Evolutionary conservation across 1,140 invertebrate species (phyloP).

Genomic region (Brachionus calyciflorus): DNA sequence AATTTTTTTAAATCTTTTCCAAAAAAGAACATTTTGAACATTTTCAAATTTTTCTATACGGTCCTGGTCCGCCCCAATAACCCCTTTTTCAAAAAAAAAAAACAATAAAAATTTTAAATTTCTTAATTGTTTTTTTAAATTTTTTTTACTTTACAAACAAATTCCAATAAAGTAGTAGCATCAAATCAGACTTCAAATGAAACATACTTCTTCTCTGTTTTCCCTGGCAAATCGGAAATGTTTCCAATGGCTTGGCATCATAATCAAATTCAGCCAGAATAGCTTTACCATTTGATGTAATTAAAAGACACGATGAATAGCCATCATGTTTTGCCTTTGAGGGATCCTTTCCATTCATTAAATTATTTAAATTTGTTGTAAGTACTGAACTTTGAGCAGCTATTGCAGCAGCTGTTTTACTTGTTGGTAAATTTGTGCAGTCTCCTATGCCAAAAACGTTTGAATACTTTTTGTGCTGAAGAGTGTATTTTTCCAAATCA

Average conservation of each 20-base stretch:
- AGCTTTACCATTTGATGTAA: slow-evolving; percentile 75
- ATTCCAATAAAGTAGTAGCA: slow-evolving; percentile 88
- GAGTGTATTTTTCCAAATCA: slow-evolving; percentile 72
- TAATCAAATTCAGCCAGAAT: slow-evolving; percentile 95
- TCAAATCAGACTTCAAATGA: slow-evolving; percentile 79
- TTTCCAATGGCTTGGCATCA: slow-evolving; percentile 78
- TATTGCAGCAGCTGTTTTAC: slow-evolving; percentile 90
- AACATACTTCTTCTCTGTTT: slow-evolving; percentile 76
- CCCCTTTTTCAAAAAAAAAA: slow-evolving; percentile 18
- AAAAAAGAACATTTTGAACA: not conserved
- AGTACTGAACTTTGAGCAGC: slow-evolving; percentile 64
- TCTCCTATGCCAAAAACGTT: slow-evolving; percentile 94
- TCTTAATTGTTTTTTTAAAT: not conserved
- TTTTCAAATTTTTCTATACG: slow-evolving; percentile 21
- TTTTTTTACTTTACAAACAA: slow-evolving; percentile 15
- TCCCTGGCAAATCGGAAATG: slow-evolving; percentile 84
- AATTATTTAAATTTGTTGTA: slow-evolving; percentile 44
- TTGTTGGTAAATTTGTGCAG: slow-evolving; percentile 83
- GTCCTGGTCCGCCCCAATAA: slow-evolving; percentile 40
- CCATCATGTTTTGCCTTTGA: slow-evolving; percentile 73
- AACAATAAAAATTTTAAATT: too few species aligned
- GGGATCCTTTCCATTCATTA: not conserved
- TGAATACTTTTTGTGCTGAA: slow-evolving; percentile 74
- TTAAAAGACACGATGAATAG: slow-evolving; percentile 91
- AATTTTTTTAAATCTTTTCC: slow-evolving; percentile 16